A percentile compares a stretch with the other conserved stretches of the same genome.
Evolutionary conservation across 1,140 invertebrate species (phyloP).

Genomic region (Hylyphantes graminicola): DNA sequence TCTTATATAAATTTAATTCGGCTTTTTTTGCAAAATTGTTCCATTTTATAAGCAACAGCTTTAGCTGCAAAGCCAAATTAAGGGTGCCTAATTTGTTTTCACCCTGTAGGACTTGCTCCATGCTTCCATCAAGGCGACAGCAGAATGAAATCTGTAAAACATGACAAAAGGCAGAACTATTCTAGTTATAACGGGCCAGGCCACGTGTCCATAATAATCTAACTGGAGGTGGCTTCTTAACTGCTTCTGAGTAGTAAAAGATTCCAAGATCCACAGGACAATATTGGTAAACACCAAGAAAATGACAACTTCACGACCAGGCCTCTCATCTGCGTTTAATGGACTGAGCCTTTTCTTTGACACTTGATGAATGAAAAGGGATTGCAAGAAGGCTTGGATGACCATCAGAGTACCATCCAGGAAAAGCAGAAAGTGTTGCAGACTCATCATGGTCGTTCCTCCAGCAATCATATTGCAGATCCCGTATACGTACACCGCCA

Average conservation of each 20-base stretch:
- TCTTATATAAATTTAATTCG: too few species aligned
- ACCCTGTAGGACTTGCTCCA: constrained; percentile 69
- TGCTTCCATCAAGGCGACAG: constrained; percentile 77
- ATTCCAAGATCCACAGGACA: constrained; percentile 77
- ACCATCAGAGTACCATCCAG: constrained; percentile 70
- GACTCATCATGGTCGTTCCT: constrained; percentile 62
- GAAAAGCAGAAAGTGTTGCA: constrained; percentile 70
- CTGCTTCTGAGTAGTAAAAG: constrained; percentile 76
- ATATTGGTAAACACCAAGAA: constrained; percentile 78
- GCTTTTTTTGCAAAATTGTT: too few species aligned
- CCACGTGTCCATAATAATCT: constrained; percentile 76
- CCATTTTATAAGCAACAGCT: too few species aligned
- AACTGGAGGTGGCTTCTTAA: constrained; percentile 73
- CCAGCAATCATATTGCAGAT: constrained; percentile 72
- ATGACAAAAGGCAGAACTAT: constrained; percentile 76
- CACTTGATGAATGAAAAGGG: constrained; percentile 61
- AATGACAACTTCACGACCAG: constrained; percentile 75
- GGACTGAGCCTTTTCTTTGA: constrained; percentile 54
- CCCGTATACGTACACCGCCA: constrained; percentile 69
- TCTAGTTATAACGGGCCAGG: constrained; percentile 77
- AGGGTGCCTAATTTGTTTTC: constrained; percentile 25
- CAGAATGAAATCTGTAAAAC: constrained; percentile 80
- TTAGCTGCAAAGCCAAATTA: too few species aligned
- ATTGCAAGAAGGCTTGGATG: constrained; percentile 69
- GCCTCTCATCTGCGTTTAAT: constrained; percentile 52